Evolutionary conservation across 2,888 invertebrate species (phyloP), one percentile per base, ranked within the genome.

Genomic region (Rhingia rostrata): DNA sequence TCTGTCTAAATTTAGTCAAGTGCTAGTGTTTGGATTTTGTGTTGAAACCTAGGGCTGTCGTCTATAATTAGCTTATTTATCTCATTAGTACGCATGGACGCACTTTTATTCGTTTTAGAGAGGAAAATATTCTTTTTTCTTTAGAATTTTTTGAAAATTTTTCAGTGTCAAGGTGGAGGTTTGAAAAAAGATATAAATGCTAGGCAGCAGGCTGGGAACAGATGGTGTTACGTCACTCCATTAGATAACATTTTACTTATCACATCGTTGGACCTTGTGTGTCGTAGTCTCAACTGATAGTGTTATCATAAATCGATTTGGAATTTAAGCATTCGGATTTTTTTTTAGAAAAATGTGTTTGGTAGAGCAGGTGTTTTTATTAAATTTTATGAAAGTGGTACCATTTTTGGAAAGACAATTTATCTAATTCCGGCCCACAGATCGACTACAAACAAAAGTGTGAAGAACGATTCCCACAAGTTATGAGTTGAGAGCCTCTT

Each of bases 11-110:
- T 56, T 69, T 37, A 56, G 45, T 5, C 6, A 1, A 2, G 32
- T 35, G 12, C 4, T 14, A 64, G 39, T 9, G 9, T 4, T 49
- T 10, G 0, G 22, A 22, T 47, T 47, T 47, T 47, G 12, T 45
- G 22, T 35, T 43, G 6, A 51, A 41, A 51, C 51, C 41, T 54
- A 39, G 66, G 12, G 30, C 41, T 43, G 35, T 45, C 3, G 14
- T 60, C 60, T 77, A 77, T 51, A 51, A 63, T 81, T 70, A 81
- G 70, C 22, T 22, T 35, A 7, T 49, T 63, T 66, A 64, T 82
- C 58, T 70, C 77, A 61, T 43, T 4, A 41, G 60, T 60, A 82
- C 73, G 67, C 74, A 69, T 61, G 67, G 53, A 53, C 35, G 61
- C 14, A 22, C 39, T 22, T 61, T 56, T 58, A 14, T n/a, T 4